These are phyloP conservation scores for Ganaspis sp. DNA, from an alignment of 1,140 invertebrate species.

Conservation along the genomic window DNA sequence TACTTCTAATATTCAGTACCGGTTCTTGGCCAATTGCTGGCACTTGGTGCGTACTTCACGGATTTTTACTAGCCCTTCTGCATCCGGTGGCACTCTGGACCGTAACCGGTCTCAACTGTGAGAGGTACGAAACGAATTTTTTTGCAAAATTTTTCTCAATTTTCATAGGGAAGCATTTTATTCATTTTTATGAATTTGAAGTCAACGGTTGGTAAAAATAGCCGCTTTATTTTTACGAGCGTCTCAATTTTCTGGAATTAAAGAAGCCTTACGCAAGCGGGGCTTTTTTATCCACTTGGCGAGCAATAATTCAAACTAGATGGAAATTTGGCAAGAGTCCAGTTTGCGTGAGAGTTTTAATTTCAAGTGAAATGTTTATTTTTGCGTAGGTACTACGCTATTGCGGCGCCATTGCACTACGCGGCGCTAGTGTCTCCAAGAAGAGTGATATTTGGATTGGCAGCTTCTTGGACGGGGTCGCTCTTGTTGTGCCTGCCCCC, in stretches of 20 bases:
- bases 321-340: background rate
- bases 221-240: too few relatives aligned
- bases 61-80: constrained; percentile 82
- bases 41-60: constrained; percentile 79
- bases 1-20: constrained; percentile 77
- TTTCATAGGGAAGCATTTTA: too few relatives aligned
- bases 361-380: background rate
- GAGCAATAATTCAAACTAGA: background rate
- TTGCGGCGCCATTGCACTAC: constrained; percentile 86
- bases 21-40: constrained; percentile 75
- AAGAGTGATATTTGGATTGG: constrained; percentile 75
- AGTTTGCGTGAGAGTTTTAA: background rate
- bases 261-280: too few relatives aligned
- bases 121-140: constrained; percentile 73
- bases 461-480: constrained; percentile 74
- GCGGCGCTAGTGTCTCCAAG: constrained; percentile 82
- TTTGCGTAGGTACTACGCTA: constrained; percentile 81
- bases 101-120: constrained; percentile 86
- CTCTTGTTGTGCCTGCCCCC: constrained; percentile 72
- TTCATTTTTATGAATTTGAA: too few relatives aligned
- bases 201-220: background rate
- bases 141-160: too few relatives aligned
- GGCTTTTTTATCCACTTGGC: too few relatives aligned
- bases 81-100: constrained; percentile 88
- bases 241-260: too few relatives aligned